Evolutionary conservation across 2,888 invertebrate species (phyloP).

Genomic region (Tinea trinotella): DNA sequence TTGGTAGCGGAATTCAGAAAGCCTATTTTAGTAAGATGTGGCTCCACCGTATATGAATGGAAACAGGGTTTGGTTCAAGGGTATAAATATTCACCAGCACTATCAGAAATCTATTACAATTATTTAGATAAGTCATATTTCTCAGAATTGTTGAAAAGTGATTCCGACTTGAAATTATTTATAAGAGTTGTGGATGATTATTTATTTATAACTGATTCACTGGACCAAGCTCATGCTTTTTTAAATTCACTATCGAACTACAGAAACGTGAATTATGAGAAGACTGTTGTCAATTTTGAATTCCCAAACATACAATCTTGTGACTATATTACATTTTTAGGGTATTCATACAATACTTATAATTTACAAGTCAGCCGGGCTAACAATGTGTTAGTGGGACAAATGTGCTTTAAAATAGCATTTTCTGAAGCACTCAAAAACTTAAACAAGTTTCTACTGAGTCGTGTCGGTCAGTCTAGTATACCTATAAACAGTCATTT

Average conservation of each 20-base stretch:
- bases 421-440: constrained; percentile 46
- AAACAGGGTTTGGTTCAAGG: constrained; percentile 60
- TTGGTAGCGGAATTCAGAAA: constrained; percentile 45
- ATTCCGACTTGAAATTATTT: constrained; percentile 41
- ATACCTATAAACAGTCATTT: constrained; percentile 55
- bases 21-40: constrained; percentile 53
- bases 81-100: constrained; percentile 62
- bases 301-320: constrained; percentile 37
- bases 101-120: constrained; percentile 59
- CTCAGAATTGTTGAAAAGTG: constrained; percentile 31
- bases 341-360: constrained; percentile 49
- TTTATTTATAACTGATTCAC: constrained; percentile 55
- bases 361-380: constrained; percentile 53
- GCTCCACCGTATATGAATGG: constrained; percentile 63
- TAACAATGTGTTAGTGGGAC: constrained; percentile 47
- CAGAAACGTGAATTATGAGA: constrained; percentile 54
- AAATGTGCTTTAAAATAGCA: constrained; percentile 61
- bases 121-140: constrained; percentile 51
- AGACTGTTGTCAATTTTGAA: constrained; percentile 54
- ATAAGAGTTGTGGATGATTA: constrained; percentile 63
- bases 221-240: constrained; percentile 46
- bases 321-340: constrained; percentile 50
- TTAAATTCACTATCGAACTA: constrained; percentile 46
- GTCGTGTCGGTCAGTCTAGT: constrained; percentile 55
- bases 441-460: constrained; percentile 49